These are phyloP conservation scores for Poecilia picta DNA, from an alignment of 2,797 vertebrate genomes.

Conservation along the genomic window DNA sequence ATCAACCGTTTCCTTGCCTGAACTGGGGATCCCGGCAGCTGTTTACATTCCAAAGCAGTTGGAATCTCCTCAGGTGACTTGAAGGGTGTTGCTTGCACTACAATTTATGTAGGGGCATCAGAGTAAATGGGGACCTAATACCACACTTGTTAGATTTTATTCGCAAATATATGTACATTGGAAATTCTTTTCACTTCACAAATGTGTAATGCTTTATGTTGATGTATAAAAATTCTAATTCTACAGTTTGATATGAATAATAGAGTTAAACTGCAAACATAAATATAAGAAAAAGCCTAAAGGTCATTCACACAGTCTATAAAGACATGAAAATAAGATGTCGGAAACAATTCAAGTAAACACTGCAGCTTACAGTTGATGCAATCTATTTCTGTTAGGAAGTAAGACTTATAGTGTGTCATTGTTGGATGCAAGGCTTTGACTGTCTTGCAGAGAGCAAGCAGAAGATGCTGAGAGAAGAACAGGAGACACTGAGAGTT, in stretches of 20 bases:
- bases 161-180: not conserved
- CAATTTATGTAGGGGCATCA: not conserved
- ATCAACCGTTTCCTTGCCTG: not conserved
- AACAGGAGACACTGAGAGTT: not conserved
- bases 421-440: not conserved
- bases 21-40: not conserved
- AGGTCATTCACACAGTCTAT: not conserved
- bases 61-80: not conserved
- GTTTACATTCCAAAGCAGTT: not conserved
- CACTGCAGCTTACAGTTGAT: not conserved
- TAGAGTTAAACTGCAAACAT: not conserved
- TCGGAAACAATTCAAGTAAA: not conserved
- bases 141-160: not conserved
- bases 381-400: not conserved
- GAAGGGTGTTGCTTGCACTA: not conserved
- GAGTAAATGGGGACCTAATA: not conserved
- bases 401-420: not conserved
- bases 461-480: not conserved
- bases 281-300: not conserved
- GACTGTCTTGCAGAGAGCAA: not conserved
- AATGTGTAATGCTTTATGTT: not conserved
- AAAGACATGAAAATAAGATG: not conserved
- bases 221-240: not conserved
- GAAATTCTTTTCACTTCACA: not conserved
- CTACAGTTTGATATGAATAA: not conserved